These are phyloP conservation scores for Drosophila mimica DNA, from an alignment of 2,888 invertebrate genomes.

Conservation along the genomic window DNA sequence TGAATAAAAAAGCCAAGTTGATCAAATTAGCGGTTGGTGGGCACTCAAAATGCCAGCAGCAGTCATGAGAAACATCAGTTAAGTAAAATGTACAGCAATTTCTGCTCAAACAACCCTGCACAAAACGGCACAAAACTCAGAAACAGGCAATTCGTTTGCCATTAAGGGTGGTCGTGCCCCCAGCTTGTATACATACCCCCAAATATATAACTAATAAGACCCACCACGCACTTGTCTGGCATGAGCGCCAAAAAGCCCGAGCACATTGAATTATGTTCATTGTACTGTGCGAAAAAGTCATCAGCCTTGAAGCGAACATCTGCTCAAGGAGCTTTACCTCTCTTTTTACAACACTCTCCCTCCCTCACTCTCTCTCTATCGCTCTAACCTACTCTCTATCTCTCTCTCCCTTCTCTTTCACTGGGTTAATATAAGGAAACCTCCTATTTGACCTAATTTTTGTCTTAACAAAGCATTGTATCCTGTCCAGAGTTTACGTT, in stretches of 20 bases:
- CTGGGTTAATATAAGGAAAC: conserved; percentile 31
- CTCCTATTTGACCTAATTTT: conserved; percentile 52
- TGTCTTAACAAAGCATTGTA: conserved; percentile 39
- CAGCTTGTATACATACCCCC: conserved; percentile 2
- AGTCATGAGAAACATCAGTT: conserved; percentile 29
- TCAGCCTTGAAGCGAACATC: conserved; percentile 46
- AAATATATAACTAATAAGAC: background rate
- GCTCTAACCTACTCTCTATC: background rate
- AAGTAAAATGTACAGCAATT: conserved; percentile 36
- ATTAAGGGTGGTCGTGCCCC: conserved; percentile 53
- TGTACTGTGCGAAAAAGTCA: conserved; percentile 53
- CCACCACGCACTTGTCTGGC: conserved; percentile 40
- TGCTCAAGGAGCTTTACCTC: conserved; percentile 20
- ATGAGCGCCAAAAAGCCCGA: conserved; percentile 4
- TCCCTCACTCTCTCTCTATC: background rate
- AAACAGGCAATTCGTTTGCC: conserved; percentile 55
- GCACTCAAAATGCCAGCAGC: conserved; percentile 50
- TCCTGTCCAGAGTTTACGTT: conserved; percentile 25
- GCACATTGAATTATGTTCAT: conserved; percentile 56
- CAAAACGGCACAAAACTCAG: conserved; percentile 12
- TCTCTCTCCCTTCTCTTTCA: background rate
- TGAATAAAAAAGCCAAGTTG: conserved; percentile 41
- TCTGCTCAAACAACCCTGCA: conserved; percentile 17
- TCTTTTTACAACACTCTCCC: background rate
- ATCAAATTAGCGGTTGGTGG: conserved; percentile 61